Base-by-base conservation (phyloP, 2,888 invertebrate species). In the Dryococelus australis region DNA sequence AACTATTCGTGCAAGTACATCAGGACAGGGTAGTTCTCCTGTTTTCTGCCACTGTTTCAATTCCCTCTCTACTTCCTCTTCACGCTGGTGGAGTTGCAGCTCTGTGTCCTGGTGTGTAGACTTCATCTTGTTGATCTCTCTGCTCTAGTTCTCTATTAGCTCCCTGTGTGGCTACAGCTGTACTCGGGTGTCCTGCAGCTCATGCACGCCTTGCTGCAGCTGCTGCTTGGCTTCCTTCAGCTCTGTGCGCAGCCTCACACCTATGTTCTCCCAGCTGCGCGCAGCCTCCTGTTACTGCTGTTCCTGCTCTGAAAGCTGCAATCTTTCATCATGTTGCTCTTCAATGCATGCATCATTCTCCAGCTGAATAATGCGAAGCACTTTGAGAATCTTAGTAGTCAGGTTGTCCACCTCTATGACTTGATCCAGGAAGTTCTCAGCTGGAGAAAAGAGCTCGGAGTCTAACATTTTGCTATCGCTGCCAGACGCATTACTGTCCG, bases 401-500 rank as follows among this genome's bases (percentile, higher is more conserved):
- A 96, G 93, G 92, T 95, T 95, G 92, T 97, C 97, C 27, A 96
- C 96, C 89, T 96, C 95, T 87, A 96, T 96, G 26, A 96, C 95
- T 93, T 96, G 96, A 92, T 96, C 96, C 35, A 94, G 94, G 90
- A 94, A 93, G 88, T 95, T 94, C 88, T 92, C 92, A 88, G 92
- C 91, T 85, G 91, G 92, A 86, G 91, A 84, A 12, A 92, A 91
- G 85, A 92, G 92, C 88, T 92, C 92, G 47, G 88, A 79, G 65
- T 51, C 79, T 80, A 84, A 12, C 24, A 65, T n/a, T 47, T 6
- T 47, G 47, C 8, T 47, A 27, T 86, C 43, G 53, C 79, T 79
- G 89, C 91, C 91, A 43, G 90, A 88, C 87, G 91, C 91, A 88
- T 91, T 91, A 43, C 91, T 91, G n/a, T 78, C 87, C 88, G 83